These are phyloP conservation scores for Eupelmus urozonus DNA, from an alignment of 2,888 invertebrate genomes.

Conservation along the genomic window DNA sequence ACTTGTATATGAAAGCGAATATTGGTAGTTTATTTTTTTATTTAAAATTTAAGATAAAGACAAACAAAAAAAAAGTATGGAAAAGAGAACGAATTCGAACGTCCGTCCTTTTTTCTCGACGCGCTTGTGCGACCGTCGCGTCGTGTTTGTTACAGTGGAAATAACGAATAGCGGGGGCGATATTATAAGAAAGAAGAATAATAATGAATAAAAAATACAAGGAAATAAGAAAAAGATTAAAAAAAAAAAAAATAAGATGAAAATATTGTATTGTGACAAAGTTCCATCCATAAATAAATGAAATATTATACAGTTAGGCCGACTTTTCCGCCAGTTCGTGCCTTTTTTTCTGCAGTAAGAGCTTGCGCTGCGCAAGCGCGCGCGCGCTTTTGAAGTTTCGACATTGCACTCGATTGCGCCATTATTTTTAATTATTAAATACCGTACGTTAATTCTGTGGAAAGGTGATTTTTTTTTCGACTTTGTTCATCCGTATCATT, in stretches of 20 bases:
- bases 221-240: constrained; percentile 51
- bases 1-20: constrained; percentile 30
- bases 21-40: constrained; percentile 55
- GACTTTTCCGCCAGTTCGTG: constrained; percentile 78
- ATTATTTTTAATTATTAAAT: constrained; percentile 23
- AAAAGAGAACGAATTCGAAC: constrained; percentile 52
- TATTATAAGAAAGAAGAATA: constrained; percentile 18
- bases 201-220: neutral
- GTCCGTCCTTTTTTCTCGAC: constrained; percentile 58
- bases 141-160: constrained; percentile 63
- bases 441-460: too few species aligned
- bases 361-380: constrained; percentile 63
- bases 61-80: constrained; percentile 20
- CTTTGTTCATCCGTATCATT: too few species aligned
- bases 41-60: constrained; percentile 47
- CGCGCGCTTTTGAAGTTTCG: constrained; percentile 51
- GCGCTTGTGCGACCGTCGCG: constrained; percentile 59
- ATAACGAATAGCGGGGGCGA: constrained; percentile 41
- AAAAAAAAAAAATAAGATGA: constrained; percentile 51
- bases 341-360: constrained; percentile 76
- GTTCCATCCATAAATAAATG: constrained; percentile 76
- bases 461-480: too few species aligned
- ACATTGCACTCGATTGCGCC: constrained; percentile 51
- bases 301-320: constrained; percentile 76
- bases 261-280: constrained; percentile 76